Evolutionary conservation across 2,888 invertebrate genomes (phyloP), one percentile per base, ranked within the genome.

Genomic region (Leptopterna dolabrata): DNA sequence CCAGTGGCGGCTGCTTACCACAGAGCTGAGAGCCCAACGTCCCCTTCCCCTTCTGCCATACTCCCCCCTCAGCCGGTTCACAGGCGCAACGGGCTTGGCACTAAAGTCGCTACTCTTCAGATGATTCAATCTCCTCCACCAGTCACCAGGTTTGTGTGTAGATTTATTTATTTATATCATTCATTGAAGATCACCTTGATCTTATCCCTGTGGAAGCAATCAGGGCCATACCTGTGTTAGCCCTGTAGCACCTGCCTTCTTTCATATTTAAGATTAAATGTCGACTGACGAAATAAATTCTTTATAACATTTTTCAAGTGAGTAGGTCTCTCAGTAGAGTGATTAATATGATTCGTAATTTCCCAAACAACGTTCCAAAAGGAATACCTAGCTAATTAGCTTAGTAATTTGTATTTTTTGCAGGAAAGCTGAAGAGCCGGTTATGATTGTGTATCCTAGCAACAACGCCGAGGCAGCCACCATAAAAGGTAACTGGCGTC

Each of bases 91-190:
- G 90, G 90, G 19, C 88, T 88, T 9, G 93, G 93, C 36, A 93
- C 93, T 0, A 92, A 93, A 88, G 93, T 95, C 0, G 93, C 95
- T 14, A 95, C 95, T 0, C 91, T 95, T 45, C 95, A 95, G 91
- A 95, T 95, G 95, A 93, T 95, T 76, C 95, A 95, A 90, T 92
- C 92, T 81, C 92, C 91, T 7, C 88, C 88, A 16, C 88, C 89
- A 13, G 84, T 85, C 36, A 85, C 85, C n/a, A 73, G 73, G 85
- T 84, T 14, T 24, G 84, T 30, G 19, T 51, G 14, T 30, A 1
- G 13, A 76, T 76, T 14, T 30, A 19, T 76, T n/a, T 11, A 47
- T 7, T 36, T 36, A 36, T 36, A 36, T 3, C 30, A 9, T 76
- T 41, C 6, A 14, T 11, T 11, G 30, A 76, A 14, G 30, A 70